A percentile compares a stretch with the other conserved stretches of the same genome.
Evolutionary conservation across 2,888 invertebrate genomes (phyloP).

Genomic region (Tholera decimalis): DNA sequence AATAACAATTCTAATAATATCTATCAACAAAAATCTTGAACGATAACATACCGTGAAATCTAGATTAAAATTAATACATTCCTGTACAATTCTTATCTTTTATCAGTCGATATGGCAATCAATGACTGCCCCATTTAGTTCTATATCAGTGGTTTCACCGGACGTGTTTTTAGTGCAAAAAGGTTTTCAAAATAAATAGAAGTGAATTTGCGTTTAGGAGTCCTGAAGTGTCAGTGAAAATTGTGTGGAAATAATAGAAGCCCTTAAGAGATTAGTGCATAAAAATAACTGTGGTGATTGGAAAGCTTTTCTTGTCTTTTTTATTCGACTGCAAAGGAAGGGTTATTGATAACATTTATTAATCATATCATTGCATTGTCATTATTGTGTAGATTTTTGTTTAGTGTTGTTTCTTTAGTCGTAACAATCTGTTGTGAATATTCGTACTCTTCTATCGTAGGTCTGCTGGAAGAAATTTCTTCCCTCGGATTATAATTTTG

Average conservation of each 20-base stretch:
- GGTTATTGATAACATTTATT: slow-evolving; percentile 21
- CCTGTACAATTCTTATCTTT: slow-evolving; percentile 40
- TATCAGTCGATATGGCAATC: slow-evolving; percentile 40
- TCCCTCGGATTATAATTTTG: too few relatives aligned
- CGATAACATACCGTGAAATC: slow-evolving; percentile 17
- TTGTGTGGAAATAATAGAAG: neutral
- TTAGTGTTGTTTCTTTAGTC: too few relatives aligned
- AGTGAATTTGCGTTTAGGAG: neutral
- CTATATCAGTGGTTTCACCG: neutral
- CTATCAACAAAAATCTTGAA: slow-evolving; percentile 21
- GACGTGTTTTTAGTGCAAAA: slow-evolving; percentile 9
- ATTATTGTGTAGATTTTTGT: neutral
- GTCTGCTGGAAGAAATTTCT: too few relatives aligned
- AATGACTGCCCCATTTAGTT: slow-evolving; percentile 37
- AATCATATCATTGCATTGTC: slow-evolving; percentile 22
- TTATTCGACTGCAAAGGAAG: too few relatives aligned
- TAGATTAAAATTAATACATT: slow-evolving; percentile 30
- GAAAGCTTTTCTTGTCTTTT: too few relatives aligned
- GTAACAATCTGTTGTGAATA: too few relatives aligned
- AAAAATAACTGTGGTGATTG: neutral
- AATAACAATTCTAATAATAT: slow-evolving; percentile 24
- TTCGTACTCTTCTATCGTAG: too few relatives aligned
- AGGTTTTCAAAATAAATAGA: neutral
- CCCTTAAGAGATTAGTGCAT: neutral
- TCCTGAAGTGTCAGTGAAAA: neutral